Percentiles rank a stretch among this genome's conserved stretches.
These are phyloP conservation scores for Lacerta viridis DNA, from an alignment of 2,797 vertebrate species.

Conservation along the genomic window DNA sequence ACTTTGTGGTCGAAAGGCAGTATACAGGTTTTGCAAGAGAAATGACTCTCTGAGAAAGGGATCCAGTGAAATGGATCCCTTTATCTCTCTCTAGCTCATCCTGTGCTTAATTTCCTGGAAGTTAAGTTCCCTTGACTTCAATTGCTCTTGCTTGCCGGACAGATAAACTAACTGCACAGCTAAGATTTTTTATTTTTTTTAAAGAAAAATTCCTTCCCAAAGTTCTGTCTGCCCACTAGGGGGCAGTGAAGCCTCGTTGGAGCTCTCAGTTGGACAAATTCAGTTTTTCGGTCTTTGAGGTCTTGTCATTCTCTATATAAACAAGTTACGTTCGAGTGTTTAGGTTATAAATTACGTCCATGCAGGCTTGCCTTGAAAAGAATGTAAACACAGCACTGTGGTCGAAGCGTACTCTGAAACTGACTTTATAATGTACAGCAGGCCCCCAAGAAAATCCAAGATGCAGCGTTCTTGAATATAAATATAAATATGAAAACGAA, in stretches of 20 bases:
- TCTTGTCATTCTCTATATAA: conserved; percentile 86
- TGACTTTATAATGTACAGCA: conserved; percentile 88
- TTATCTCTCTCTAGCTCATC: neutral
- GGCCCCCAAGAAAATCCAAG: conserved; percentile 77
- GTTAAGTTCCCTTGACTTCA: neutral
- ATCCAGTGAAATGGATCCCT: neutral
- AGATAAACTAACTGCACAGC: no score
- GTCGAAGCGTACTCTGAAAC: conserved; percentile 84
- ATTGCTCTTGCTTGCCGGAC: neutral
- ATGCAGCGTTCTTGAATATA: conserved; percentile 68
- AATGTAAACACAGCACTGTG: conserved; percentile 91
- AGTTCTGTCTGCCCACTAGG: conserved; percentile 66
- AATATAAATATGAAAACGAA: conserved; percentile 73
- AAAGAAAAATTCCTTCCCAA: no score
- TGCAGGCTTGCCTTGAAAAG: conserved; percentile 85
- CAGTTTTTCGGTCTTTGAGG: conserved; percentile 78
- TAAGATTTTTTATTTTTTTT: no score
- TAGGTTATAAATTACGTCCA: conserved; percentile 89
- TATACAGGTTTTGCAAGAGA: neutral
- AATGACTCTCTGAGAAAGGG: neutral
- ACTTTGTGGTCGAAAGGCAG: neutral
- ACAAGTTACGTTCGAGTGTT: conserved; percentile 88
- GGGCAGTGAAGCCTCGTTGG: conserved; percentile 70
- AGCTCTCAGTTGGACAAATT: conserved; percentile 39
- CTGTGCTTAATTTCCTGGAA: neutral